phyloP scores from a whole-genome alignment of 2,888 invertebrate genomes.

The Caenorhabditis panamensis region DNA sequence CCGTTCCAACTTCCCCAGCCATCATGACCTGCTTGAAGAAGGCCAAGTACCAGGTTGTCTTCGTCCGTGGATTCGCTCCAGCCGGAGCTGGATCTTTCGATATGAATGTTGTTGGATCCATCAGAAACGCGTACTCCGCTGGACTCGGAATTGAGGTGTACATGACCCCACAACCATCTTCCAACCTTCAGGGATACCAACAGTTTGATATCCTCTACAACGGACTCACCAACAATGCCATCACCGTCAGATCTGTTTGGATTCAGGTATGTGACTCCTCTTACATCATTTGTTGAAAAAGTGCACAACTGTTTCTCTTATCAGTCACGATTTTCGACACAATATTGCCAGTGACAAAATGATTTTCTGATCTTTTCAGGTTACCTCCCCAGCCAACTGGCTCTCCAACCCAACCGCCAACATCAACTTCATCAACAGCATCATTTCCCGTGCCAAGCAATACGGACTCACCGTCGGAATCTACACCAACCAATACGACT shows the following conservation, averaged over 20 bases:
- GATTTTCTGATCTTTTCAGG: conserved; percentile 46
- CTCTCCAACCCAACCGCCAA: conserved; percentile 33
- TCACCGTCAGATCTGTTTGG: conserved; percentile 63
- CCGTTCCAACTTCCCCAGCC: conserved; percentile 35
- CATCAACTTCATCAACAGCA: conserved; percentile 62
- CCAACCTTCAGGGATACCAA: conserved; percentile 46
- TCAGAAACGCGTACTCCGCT: conserved; percentile 63
- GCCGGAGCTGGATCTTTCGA: conserved; percentile 65
- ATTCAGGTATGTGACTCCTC: conserved; percentile 43
- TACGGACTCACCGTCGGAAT: conserved; percentile 60
- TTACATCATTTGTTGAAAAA: not conserved
- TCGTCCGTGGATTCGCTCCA: conserved; percentile 63
- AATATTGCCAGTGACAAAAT: not conserved
- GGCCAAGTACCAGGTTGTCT: conserved; percentile 53
- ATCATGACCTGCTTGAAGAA: conserved; percentile 48
- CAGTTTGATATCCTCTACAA: conserved; percentile 61
- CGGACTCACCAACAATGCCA: conserved; percentile 51
- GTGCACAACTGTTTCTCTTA: not conserved
- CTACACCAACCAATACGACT: conserved; percentile 62
- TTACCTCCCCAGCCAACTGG: conserved; percentile 67
- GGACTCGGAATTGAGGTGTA: conserved; percentile 68
- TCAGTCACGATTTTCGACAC: conserved; percentile 3
- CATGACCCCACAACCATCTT: conserved; percentile 65
- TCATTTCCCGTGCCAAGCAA: conserved; percentile 54
- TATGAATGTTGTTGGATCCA: conserved; percentile 51